Evolutionary conservation across 2,888 invertebrate genomes (phyloP).

Genomic region (Erynnis tages): DNA sequence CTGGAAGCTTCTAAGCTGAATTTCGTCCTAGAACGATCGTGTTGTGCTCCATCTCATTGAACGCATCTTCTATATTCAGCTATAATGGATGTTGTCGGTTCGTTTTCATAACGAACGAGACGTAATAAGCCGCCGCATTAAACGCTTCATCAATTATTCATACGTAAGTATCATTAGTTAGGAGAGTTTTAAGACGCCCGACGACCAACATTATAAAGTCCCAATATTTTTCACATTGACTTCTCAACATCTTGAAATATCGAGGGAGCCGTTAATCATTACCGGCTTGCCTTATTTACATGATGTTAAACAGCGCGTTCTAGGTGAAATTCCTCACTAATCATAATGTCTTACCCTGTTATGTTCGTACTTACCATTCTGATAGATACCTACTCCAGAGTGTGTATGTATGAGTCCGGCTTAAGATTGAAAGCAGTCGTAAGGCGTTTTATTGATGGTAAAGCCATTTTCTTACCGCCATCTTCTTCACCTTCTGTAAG

Average conservation of each 20-base stretch:
- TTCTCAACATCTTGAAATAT: constrained; percentile 20
- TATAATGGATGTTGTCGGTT: constrained; percentile 55
- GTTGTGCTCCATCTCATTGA: constrained; percentile 22
- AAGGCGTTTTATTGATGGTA: too few relatives aligned
- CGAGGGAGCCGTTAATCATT: constrained; percentile 24
- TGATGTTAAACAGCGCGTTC: constrained; percentile 7
- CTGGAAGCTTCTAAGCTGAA: too few relatives aligned
- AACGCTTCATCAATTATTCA: constrained; percentile 62
- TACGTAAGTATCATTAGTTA: constrained; percentile 50
- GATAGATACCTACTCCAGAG: too few relatives aligned
- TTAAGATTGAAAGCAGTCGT: too few relatives aligned
- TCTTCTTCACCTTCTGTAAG: too few relatives aligned
- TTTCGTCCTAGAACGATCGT: not conserved
- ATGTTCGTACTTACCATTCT: too few relatives aligned
- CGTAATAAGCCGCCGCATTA: constrained; percentile 57
- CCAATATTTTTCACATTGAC: constrained; percentile 30
- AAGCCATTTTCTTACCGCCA: too few relatives aligned
- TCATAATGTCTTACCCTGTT: constrained; percentile 1
- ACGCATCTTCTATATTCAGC: constrained; percentile 48
- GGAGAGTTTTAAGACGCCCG: constrained; percentile 29
- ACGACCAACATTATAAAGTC: constrained; percentile 19
- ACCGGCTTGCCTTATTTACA: constrained; percentile 18
- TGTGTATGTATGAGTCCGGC: too few relatives aligned
- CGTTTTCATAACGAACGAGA: constrained; percentile 51
- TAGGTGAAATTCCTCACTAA: not conserved